Evolutionary conservation across 1,140 invertebrate genomes (phyloP).

Genomic region (Ceratina japonica): DNA sequence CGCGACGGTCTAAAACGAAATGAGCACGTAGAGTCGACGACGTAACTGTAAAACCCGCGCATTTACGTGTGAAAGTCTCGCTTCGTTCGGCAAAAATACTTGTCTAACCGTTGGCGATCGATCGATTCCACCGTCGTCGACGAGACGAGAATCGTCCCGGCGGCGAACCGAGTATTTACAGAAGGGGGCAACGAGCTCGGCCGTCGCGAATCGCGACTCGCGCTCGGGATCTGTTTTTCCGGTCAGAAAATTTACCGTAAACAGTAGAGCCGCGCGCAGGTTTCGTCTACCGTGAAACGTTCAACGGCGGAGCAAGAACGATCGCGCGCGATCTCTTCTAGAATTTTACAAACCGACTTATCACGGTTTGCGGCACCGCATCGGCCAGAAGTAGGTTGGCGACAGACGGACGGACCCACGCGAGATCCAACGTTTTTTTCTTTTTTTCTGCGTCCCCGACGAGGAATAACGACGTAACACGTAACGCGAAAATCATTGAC

Average conservation of each 20-base stretch:
- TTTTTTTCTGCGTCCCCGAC: no score
- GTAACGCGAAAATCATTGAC: no score
- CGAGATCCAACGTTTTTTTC: no score
- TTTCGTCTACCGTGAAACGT: constrained; percentile 42
- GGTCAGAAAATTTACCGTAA: constrained; percentile 45
- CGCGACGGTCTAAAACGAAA: background rate
- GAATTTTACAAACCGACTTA: background rate
- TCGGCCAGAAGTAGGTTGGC: background rate
- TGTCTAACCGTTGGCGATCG: background rate
- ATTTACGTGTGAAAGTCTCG: constrained; percentile 13
- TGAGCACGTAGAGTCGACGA: background rate
- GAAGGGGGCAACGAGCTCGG: constrained; percentile 1
- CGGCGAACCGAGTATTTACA: no score
- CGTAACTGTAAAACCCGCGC: constrained; percentile 18
- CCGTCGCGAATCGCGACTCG: background rate
- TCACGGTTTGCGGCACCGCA: no score
- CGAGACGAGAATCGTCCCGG: no score
- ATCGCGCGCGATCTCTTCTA: background rate
- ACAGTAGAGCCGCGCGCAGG: background rate
- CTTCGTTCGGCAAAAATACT: background rate
- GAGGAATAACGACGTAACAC: no score
- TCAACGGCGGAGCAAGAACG: background rate
- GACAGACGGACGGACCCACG: no score
- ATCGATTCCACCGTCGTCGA: no score
- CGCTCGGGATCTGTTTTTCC: constrained; percentile 26